phyloP scores from a whole-genome alignment of 1,140 invertebrate species.

The Dendroctonus valens region DNA sequence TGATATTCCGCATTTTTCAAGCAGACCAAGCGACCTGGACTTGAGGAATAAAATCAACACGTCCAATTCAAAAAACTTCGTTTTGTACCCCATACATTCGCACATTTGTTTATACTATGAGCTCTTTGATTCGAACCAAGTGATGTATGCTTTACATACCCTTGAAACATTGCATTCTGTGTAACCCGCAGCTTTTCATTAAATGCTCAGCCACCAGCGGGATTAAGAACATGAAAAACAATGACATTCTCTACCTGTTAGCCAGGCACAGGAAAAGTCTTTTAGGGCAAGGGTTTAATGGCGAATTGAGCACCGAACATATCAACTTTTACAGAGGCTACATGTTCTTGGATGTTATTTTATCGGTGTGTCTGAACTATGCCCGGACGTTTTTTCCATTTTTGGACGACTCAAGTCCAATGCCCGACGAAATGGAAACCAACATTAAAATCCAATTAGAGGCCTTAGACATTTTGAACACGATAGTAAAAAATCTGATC shows the following conservation, averaged over 20 bases:
- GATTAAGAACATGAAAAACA: constrained; percentile 50
- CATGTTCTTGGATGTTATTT: constrained; percentile 82
- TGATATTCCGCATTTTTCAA: constrained; percentile 6
- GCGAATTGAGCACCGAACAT: constrained; percentile 63
- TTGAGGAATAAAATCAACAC: constrained; percentile 44
- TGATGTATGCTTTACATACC: constrained; percentile 75
- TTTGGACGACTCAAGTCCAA: constrained; percentile 57
- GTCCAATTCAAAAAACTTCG: constrained; percentile 49
- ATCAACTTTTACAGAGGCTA: constrained; percentile 66
- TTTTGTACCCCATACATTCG: constrained; percentile 75
- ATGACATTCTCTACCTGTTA: constrained; percentile 63
- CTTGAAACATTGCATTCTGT: constrained; percentile 71
- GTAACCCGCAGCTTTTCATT: constrained; percentile 72
- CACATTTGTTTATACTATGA: constrained; percentile 81
- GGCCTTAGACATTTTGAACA: constrained; percentile 74
- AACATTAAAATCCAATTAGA: constrained; percentile 76
- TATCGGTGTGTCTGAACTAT: constrained; percentile 78
- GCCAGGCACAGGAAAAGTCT: constrained; percentile 79
- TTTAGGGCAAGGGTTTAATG: constrained; percentile 75
- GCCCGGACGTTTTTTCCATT: constrained; percentile 78
- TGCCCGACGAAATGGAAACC: constrained; percentile 70
- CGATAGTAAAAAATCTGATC: constrained; percentile 75
- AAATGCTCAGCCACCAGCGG: constrained; percentile 48
- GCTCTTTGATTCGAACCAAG: constrained; percentile 75
- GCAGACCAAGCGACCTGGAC: constrained; percentile 39